Evolutionary conservation across 2,113 vertebrate species (phyloP), one percentile per base, ranked within the genome.

Genomic region (Leptocoma aspasia): DNA sequence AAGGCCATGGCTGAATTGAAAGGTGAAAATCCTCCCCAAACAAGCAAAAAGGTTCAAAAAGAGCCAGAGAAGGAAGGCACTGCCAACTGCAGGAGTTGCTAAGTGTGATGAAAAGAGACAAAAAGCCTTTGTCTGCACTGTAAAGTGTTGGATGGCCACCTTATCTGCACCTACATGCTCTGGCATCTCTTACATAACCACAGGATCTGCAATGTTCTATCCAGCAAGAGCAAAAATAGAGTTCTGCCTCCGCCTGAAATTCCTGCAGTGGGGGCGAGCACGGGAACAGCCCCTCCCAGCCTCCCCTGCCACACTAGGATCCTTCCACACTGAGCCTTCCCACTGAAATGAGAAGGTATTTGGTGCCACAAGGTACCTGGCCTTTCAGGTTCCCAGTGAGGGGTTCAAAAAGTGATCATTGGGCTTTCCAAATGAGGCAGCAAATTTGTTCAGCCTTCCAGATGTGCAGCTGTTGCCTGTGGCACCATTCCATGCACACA

Each of bases 301-400:
- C 60, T 54, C 33, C 53, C 15, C 27, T n/a, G 59, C n/a, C 33
- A 17, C 1, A 0, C 47, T 60, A 54, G 54, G 47, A 53, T 69
- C 72, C 72, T 28, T 28, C 45, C 63, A 60, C 72, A 10, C 27
- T 8, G 7, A 86, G 12, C 61, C 37, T 23, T 33, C 72, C 63
- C 27, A 23, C 53, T 9, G 53, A 19, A 33, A 21, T 1, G 6
- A 39, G 47, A 24, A 42, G 23, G 0, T 6, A 3, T 2, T 50
- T 49, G 61, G 20, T 64, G 18, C 50, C 33, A 82, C 41, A 15
- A 65, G 73, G 65, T 22, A 26, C 45, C 33, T 68, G 69, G 33
- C 41, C 49, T 24, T 35, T 22, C 50, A 41, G 35, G 23, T n/a
- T 87, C 50, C 59, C 59, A 26, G 3, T 23, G 35, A 31, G 11